phyloP scores from a whole-genome alignment of 2,113 vertebrate species.

The Mustelus asterias region DNA sequence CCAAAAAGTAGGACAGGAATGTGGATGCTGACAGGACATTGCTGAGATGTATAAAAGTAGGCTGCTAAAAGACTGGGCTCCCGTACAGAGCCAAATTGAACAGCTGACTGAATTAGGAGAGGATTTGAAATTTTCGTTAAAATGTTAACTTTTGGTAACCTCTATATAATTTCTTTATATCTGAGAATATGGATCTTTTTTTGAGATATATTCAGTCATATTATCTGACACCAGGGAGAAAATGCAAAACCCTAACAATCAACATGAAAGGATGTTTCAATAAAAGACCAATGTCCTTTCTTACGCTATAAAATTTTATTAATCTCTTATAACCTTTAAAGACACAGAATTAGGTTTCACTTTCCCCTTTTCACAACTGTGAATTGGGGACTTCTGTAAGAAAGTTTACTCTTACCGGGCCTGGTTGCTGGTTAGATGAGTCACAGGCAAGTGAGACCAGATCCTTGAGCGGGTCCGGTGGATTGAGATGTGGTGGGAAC shows the following conservation, averaged over 20 bases:
- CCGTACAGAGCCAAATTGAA: neutral
- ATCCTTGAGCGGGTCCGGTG: slow-evolving; percentile 93
- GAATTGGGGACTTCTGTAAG: neutral
- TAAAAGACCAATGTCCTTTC: neutral
- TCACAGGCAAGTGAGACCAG: slow-evolving; percentile 92
- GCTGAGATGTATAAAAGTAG: neutral
- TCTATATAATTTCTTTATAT: neutral
- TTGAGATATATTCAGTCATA: neutral
- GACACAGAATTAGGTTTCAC: neutral
- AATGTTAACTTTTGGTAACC: neutral
- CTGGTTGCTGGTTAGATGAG: slow-evolving; percentile 80
- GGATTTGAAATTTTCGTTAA: neutral
- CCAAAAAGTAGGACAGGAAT: neutral
- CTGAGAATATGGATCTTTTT: neutral
- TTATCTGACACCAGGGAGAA: neutral
- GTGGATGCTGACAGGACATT: neutral
- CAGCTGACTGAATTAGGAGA: neutral
- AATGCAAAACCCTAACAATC: neutral
- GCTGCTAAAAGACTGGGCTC: neutral
- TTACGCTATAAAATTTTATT: neutral
- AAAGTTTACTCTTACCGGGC: slow-evolving; percentile 70
- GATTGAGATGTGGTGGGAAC: slow-evolving; percentile 87
- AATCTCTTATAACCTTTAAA: neutral
- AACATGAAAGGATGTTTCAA: neutral
- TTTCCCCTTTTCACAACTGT: too few species aligned